These are phyloP conservation scores for Drosophila hamatofila DNA, from an alignment of 2,888 invertebrate genomes.

Conservation along the genomic window DNA sequence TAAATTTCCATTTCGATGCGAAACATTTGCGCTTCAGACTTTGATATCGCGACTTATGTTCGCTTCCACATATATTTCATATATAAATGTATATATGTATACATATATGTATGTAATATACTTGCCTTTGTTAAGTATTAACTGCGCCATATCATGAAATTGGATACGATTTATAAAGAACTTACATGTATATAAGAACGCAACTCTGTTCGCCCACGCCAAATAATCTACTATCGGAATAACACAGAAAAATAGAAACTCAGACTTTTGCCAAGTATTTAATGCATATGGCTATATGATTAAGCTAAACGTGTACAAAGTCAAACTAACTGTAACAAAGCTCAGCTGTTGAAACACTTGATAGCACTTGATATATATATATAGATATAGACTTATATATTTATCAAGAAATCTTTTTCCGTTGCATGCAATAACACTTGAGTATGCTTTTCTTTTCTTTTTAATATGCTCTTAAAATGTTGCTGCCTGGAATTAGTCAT, in stretches of 20 bases:
- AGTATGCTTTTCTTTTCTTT: not conserved
- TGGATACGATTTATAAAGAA: slow-evolving; percentile 28
- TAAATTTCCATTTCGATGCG: slow-evolving; percentile 7
- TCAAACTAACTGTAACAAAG: not conserved
- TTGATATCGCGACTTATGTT: slow-evolving; percentile 30
- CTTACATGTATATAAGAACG: not conserved
- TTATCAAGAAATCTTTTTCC: not conserved
- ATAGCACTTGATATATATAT: not conserved
- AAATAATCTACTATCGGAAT: not conserved
- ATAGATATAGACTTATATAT: not conserved
- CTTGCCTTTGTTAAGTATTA: slow-evolving; percentile 57
- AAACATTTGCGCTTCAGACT: slow-evolving; percentile 35
- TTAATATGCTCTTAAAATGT: not conserved
- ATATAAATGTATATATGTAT: too few relatives aligned
- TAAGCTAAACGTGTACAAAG: not conserved
- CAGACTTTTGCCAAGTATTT: not conserved
- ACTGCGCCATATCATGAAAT: slow-evolving; percentile 56
- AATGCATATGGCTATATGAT: not conserved
- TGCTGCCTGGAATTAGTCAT: slow-evolving; percentile 14
- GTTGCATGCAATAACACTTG: not conserved
- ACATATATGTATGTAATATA: too few relatives aligned
- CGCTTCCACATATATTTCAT: not conserved
- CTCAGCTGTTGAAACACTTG: slow-evolving; percentile 1
- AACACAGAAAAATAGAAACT: not conserved
- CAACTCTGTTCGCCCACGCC: not conserved